Evolutionary conservation across 1,140 invertebrate genomes (phyloP).

Genomic region (Meteorus sp.): DNA sequence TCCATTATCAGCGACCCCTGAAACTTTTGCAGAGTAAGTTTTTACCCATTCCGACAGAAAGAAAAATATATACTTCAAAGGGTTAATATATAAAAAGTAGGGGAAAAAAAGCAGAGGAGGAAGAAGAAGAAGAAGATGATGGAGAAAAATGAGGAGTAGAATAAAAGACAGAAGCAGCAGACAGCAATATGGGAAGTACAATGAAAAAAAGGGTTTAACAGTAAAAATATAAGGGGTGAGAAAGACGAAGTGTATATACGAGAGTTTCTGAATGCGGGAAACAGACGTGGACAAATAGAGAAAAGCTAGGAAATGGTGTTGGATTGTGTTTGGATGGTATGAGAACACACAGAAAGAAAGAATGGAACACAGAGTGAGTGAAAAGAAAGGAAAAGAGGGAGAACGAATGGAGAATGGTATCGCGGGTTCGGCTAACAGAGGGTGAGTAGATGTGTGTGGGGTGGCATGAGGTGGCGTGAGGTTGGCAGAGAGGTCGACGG

Average conservation of each 20-base stretch:
- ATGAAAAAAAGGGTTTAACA: neutral
- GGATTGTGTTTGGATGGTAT: neutral
- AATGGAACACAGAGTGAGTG: slow-evolving; percentile 1
- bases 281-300: slow-evolving; percentile 22
- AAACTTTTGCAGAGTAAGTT: no score
- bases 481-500: slow-evolving; percentile 40
- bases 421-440: slow-evolving; percentile 19
- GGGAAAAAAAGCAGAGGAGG: neutral
- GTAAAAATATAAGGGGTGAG: no score
- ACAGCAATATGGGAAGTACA: neutral
- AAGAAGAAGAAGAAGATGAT: neutral
- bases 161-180: neutral
- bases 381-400: slow-evolving; percentile 34
- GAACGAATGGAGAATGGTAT: neutral
- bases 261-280: neutral
- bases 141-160: neutral
- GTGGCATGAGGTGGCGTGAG: slow-evolving; percentile 13
- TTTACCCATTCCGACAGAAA: no score
- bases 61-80: no score
- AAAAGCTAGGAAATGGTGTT: slow-evolving; percentile 2
- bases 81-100: no score
- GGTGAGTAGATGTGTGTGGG: slow-evolving; percentile 31
- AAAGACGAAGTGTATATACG: no score
- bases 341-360: neutral
- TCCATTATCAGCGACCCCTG: no score